These are phyloP conservation scores for Hycleus cichorii DNA, from an alignment of 1,140 invertebrate genomes.

Conservation along the genomic window DNA sequence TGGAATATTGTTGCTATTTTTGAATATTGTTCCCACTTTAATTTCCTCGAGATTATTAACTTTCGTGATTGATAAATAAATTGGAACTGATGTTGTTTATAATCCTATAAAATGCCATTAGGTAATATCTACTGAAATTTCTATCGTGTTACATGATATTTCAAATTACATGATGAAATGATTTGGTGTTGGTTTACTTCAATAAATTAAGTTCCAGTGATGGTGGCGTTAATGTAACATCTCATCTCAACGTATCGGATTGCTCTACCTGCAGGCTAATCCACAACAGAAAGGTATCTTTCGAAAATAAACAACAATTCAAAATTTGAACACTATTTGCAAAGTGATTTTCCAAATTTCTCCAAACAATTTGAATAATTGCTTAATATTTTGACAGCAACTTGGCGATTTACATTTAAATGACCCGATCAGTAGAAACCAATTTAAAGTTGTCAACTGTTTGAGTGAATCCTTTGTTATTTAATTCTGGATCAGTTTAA, in stretches of 20 bases:
- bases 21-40: too few species aligned
- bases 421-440: slow-evolving; percentile 37
- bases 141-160: slow-evolving; percentile 6
- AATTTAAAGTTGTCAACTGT: slow-evolving; percentile 43
- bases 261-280: slow-evolving; percentile 5
- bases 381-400: slow-evolving; percentile 41
- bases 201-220: slow-evolving; percentile 9
- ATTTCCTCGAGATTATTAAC: too few species aligned
- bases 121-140: slow-evolving; percentile 9
- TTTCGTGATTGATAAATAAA: too few species aligned
- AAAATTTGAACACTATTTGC: too few species aligned
- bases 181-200: slow-evolving; percentile 6
- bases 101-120: slow-evolving; percentile 13
- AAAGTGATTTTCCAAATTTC: too few species aligned
- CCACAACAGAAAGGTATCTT: neutral
- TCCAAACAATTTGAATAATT: slow-evolving; percentile 33
- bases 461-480: slow-evolving; percentile 40
- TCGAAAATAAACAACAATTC: too few species aligned
- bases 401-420: slow-evolving; percentile 41
- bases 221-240: slow-evolving; percentile 7
- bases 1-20: too few species aligned
- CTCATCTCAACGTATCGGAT: slow-evolving; percentile 1
- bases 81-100: neutral
- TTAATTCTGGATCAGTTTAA: slow-evolving; percentile 40
- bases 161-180: slow-evolving; percentile 10